Conservation (phyloP, 1,140 invertebrate species). For the Kradibia gibbosae region DNA sequence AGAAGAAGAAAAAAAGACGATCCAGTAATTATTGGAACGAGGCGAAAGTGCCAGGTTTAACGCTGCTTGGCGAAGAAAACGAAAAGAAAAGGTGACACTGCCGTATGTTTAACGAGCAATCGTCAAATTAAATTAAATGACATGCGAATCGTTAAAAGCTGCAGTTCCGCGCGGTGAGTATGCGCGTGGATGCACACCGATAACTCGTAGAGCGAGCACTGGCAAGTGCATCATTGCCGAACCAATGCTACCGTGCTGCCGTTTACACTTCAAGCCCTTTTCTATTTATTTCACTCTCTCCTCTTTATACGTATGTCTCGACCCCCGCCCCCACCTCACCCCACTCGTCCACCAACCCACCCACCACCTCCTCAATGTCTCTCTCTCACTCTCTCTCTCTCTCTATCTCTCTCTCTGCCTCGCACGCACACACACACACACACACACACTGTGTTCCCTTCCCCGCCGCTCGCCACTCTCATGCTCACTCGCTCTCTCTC, state of each 20-base stretch:
- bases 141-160: slow-evolving; percentile 61
- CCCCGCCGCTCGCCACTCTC: background rate
- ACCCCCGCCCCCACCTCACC: background rate
- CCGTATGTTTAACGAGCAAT: slow-evolving; percentile 65
- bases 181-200: slow-evolving; percentile 55
- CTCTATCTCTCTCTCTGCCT: too few species aligned
- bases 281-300: slow-evolving; percentile 17
- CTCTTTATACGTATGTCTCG: background rate
- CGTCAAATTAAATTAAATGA: slow-evolving; percentile 68
- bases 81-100: slow-evolving; percentile 5
- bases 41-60: slow-evolving; percentile 59
- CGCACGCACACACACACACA: too few species aligned
- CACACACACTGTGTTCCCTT: too few species aligned
- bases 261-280: slow-evolving; percentile 1
- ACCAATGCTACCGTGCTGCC: slow-evolving; percentile 33
- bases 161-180: background rate
- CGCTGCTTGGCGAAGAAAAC: background rate
- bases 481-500: background rate
- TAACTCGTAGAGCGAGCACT: slow-evolving; percentile 47
- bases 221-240: slow-evolving; percentile 46
- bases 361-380: background rate
- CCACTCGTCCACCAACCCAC: background rate
- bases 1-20: too few species aligned
- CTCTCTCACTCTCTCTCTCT: background rate
- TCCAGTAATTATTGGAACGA: slow-evolving; percentile 7